These are phyloP conservation scores for Sesamia inferens DNA, from an alignment of 2,888 invertebrate genomes.

Conservation along the genomic window DNA sequence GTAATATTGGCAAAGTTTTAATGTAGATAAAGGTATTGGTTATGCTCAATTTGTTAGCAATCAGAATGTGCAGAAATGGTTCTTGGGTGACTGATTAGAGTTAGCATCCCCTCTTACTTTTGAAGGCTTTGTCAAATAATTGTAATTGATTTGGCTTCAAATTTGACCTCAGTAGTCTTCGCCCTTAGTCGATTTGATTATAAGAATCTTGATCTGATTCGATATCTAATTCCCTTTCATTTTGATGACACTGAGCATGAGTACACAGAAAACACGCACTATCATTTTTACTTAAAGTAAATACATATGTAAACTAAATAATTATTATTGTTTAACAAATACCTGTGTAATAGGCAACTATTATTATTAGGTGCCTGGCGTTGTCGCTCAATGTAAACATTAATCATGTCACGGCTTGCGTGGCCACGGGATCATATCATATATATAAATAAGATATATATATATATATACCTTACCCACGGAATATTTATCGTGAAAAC, in stretches of 20 bases:
- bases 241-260: background rate
- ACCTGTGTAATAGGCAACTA: slow-evolving; percentile 44
- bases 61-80: slow-evolving; percentile 28
- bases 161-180: slow-evolving; percentile 12
- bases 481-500: slow-evolving; percentile 15
- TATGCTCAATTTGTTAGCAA: slow-evolving; percentile 29
- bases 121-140: slow-evolving; percentile 11
- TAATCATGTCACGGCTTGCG: slow-evolving; percentile 55
- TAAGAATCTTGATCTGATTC: slow-evolving; percentile 32
- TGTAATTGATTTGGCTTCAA: slow-evolving; percentile 19
- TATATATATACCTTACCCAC: slow-evolving; percentile 23
- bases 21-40: slow-evolving; percentile 10
- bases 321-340: slow-evolving; percentile 26
- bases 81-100: slow-evolving; percentile 13
- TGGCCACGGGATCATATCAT: slow-evolving; percentile 39
- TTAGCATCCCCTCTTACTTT: slow-evolving; percentile 3
- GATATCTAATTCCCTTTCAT: slow-evolving; percentile 22
- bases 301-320: slow-evolving; percentile 24
- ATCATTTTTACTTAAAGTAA: slow-evolving; percentile 10
- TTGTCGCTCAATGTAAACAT: slow-evolving; percentile 50
- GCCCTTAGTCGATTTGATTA: slow-evolving; percentile 19
- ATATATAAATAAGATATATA: slow-evolving; percentile 16
- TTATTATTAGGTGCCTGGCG: slow-evolving; percentile 40
- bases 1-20: slow-evolving; percentile 52
- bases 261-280: background rate